Evolutionary conservation across 2,888 invertebrate genomes (phyloP), one percentile per base, ranked within the genome.

Genomic region (Leptopilina drosophilae): DNA sequence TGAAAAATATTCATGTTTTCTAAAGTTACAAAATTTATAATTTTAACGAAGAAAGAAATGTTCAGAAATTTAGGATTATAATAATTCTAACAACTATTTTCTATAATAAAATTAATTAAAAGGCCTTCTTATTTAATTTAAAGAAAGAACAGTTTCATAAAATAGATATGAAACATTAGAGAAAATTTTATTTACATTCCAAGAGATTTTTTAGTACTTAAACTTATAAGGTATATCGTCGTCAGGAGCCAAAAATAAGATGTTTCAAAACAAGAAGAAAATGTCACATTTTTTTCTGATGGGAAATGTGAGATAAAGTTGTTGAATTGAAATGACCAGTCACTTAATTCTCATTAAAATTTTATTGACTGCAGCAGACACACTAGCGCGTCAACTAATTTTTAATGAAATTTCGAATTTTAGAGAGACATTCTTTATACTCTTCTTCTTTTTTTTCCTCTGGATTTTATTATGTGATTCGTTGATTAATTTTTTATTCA

Each of bases 281-380:
- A 62, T 49, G n/a, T 62, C 14, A n/a, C 4, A 62, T 20, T 9
- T 20, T 62, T 62, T 62, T 62, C 62, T 62, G 62, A 62, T 62
- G 62, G 62, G 62, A 62, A 62, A 62, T 62, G 8, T 1, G 62
- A 62, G 62, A 62, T 62, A 62, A 62, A 62, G 9, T 20, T 20
- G 8, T 62, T 62, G n/a, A 59, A 59, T 59, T 20, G 15, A 62
- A 62, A 62, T 20, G 59, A 59, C 59, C 59, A 15, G 62, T 15
- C 62, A 62, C 62, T 62, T 62, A 62, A 62, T 62, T 62, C 62
- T 62, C 62, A 62, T 62, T 62, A 62, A 62, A 62, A 62, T 62
- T 62, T 62, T 62, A 62, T 62, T 62, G 62, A 62, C 49, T 49
- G 49, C 49, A 49, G 49, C 49, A 49, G 49, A 49, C 49, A 49